Evolutionary conservation across 2,113 vertebrate genomes (phyloP), one percentile per base, ranked within the genome.

Genomic region (Phainopepla nitens): DNA sequence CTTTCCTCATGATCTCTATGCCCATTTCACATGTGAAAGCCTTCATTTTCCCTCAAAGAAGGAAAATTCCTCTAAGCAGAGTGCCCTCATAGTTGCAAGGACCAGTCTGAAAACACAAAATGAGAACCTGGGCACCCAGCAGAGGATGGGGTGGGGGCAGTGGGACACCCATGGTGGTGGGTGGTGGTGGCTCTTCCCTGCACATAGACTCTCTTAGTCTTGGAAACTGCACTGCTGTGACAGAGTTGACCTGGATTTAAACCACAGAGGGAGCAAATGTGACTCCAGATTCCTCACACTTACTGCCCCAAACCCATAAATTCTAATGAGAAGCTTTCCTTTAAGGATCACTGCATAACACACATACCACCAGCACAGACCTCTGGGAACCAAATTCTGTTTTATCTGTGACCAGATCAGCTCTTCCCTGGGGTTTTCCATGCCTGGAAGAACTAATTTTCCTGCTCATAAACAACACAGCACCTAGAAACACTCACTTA

Each of bases 331-430:
- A 84, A 56, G 33, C 49, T 68, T 81, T 89, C 73, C 53, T 95
- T 77, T 71, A 71, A 66, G 41, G 51, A 86, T 86, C 89, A 23
- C 44, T 0, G 2, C 89, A 53, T 73, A 64, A 87, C 6, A 21
- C 64, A 45, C 1, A 3, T 35, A 28, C n/a, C 53, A 53, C 56
- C 22, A 13, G 66, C 61, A 71, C 10, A 68, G 81, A 79, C 44
- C 56, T 36, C 80, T 80, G 42, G 13, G 24, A 96, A 79, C 25
- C 53, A 75, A 87, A 64, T 29, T 71, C 73, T 60, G 22, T 84
- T 90, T 91, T 41, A 87, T 82, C 80, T 79, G 28, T 41, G 57
- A 56, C 83, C 82, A 89, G 60, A 82, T 82, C 57, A 91, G 81
- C 84, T 60, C 41, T 78, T 57, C 58, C 64, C n/a, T 45, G 36